A percentile compares a stretch with the other conserved stretches of the same genome.
Conservation (phyloP, 2,888 invertebrate genomes). For the Tetranychus piercei region DNA sequence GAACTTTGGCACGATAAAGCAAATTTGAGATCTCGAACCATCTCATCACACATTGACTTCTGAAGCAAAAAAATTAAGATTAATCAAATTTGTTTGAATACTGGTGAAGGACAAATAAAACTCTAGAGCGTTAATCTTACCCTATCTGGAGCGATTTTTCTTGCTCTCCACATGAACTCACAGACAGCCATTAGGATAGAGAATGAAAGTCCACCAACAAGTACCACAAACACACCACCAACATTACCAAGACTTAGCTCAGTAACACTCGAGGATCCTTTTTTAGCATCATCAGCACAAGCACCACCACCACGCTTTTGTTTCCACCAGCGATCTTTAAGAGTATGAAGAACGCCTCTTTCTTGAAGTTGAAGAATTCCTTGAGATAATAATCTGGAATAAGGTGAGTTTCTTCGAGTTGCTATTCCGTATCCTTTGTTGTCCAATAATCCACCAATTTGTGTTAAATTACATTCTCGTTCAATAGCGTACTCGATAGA, state of each 20-base stretch:
- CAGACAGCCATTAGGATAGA: conserved; percentile 25
- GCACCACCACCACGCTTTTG: conserved; percentile 30
- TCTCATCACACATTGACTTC: conserved; percentile 26
- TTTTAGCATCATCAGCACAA: conserved; percentile 27
- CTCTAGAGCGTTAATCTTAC: conserved; percentile 3
- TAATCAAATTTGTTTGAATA: background rate
- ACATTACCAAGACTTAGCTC: conserved; percentile 29
- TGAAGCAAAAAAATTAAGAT: conserved; percentile 10
- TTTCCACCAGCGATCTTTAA: conserved; percentile 39
- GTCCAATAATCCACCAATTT: conserved; percentile 39
- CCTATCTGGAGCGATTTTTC: conserved; percentile 18
- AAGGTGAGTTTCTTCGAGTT: conserved; percentile 52
- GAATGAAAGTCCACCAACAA: conserved; percentile 26
- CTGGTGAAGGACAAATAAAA: background rate
- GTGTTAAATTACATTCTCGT: conserved; percentile 38
- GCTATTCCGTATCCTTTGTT: conserved; percentile 40
- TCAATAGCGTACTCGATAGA: conserved; percentile 36
- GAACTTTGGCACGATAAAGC: conserved; percentile 26
- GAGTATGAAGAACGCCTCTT: conserved; percentile 35
- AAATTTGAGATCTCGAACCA: conserved; percentile 26
- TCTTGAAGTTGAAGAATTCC: conserved; percentile 40
- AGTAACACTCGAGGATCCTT: conserved; percentile 25
- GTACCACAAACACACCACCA: conserved; percentile 32
- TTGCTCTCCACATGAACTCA: conserved; percentile 28
- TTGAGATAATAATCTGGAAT: conserved; percentile 74